These are phyloP conservation scores for Macrotus californicus DNA, from an alignment of 2,113 vertebrate genomes.

Conservation along the genomic window DNA sequence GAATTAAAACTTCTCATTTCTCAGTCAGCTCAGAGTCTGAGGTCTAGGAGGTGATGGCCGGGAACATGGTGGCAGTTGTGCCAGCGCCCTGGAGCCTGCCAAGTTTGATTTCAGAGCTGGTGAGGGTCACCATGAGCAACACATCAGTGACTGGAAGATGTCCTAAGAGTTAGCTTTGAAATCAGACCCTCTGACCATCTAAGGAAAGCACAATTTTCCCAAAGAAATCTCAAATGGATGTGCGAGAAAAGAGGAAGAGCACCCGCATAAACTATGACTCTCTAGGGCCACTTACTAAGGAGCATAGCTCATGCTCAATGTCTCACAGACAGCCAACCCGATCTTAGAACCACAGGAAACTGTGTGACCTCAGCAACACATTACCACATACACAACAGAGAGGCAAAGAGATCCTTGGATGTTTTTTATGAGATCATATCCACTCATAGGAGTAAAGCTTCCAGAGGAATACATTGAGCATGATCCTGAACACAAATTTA, in stretches of 20 bases:
- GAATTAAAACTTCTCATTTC: not conserved
- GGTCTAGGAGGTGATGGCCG: constrained; percentile 79
- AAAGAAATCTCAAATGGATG: not conserved
- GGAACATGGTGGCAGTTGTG: constrained; percentile 69
- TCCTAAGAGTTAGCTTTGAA: constrained; percentile 76
- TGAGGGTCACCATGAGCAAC: constrained; percentile 88
- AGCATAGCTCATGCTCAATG: constrained; percentile 87
- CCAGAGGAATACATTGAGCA: constrained; percentile 86
- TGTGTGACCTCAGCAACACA: constrained; percentile 50
- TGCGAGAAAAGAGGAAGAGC: not conserved
- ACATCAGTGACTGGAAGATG: constrained; percentile 91
- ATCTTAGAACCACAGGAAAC: constrained; percentile 88
- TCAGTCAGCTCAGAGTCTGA: constrained; percentile 59
- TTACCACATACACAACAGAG: constrained; percentile 70
- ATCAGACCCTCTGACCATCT: not conserved
- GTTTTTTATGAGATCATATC: constrained; percentile 89
- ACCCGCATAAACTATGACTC: constrained; percentile 66
- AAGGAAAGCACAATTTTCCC: not conserved
- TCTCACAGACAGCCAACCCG: constrained; percentile 86
- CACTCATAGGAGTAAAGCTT: constrained; percentile 85
- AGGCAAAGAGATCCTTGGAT: constrained; percentile 86
- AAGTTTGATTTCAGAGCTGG: constrained; percentile 81
- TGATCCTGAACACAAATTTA: constrained; percentile 87
- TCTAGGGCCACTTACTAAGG: constrained; percentile 86
- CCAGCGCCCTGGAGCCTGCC: constrained; percentile 78